Evolutionary conservation across 1,140 invertebrate species (phyloP).

Genomic region (Polypedilum vanderplanki): DNA sequence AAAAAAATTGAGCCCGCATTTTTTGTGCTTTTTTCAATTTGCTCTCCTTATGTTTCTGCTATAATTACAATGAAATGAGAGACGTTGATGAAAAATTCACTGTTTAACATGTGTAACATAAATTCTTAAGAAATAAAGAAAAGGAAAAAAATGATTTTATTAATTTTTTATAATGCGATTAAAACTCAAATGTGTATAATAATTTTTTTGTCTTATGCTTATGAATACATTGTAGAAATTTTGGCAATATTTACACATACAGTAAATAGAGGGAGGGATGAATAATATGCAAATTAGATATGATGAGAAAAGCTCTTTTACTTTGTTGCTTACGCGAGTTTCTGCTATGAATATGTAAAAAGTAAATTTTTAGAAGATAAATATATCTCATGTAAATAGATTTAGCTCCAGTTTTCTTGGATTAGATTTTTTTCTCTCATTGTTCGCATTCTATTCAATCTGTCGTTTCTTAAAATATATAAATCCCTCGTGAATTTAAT

Average conservation of each 20-base stretch:
- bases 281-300: background rate
- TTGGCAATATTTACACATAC: background rate
- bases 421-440: too few relatives aligned
- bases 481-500: too few relatives aligned
- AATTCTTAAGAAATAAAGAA: background rate
- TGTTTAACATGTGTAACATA: background rate
- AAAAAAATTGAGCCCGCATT: background rate
- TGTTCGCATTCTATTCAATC: too few relatives aligned
- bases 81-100: background rate
- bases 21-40: background rate
- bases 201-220: background rate
- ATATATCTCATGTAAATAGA: too few relatives aligned
- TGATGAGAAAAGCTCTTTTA: background rate
- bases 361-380: too few relatives aligned
- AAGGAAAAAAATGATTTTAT: background rate
- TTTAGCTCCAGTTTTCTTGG: too few relatives aligned
- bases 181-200: background rate
- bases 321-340: too few relatives aligned
- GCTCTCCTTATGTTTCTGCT: background rate
- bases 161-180: slow-evolving; percentile 27
- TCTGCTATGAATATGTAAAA: too few relatives aligned
- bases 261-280: background rate
- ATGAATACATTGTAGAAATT: background rate
- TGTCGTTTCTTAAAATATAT: too few relatives aligned
- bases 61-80: too few relatives aligned